Evolutionary conservation across 2,888 invertebrate genomes (phyloP).

Genomic region (Dendrolimus houi): DNA sequence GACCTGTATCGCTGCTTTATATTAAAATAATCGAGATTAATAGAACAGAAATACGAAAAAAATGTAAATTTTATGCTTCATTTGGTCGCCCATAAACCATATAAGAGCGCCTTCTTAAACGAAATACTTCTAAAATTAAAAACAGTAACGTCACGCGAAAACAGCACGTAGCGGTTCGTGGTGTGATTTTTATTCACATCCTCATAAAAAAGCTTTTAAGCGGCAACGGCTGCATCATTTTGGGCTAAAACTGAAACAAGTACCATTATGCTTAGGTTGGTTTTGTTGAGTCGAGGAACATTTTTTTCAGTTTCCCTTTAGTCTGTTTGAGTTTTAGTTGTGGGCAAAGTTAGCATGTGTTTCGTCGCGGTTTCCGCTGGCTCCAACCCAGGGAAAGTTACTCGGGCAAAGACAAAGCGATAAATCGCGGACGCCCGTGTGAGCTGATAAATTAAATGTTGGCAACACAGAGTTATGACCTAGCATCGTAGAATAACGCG

Average conservation of each 20-base stretch:
- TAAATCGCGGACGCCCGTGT: slow-evolving; percentile 11
- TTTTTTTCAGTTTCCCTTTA: not conserved
- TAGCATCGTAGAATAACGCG: slow-evolving; percentile 19
- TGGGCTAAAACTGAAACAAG: not conserved
- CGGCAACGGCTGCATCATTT: not conserved
- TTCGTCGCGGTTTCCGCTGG: slow-evolving; percentile 1
- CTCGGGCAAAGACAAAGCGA: slow-evolving; percentile 17
- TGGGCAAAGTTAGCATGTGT: not conserved
- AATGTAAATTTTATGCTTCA: no score
- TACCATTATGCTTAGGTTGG: not conserved
- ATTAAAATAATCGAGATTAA: no score
- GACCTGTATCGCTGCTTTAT: no score
- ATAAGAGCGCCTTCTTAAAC: no score
- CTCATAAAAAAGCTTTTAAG: not conserved
- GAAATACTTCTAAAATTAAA: no score
- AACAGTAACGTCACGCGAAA: no score
- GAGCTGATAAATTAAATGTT: slow-evolving; percentile 33
- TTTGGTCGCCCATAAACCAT: no score
- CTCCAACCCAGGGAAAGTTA: slow-evolving; percentile 15
- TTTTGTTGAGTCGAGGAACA: not conserved
- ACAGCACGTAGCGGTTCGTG: no score
- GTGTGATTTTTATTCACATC: not conserved
- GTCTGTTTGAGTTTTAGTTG: not conserved
- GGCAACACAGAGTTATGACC: slow-evolving; percentile 19
- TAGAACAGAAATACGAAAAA: no score